Conservation (phyloP, 2,113 vertebrate species). For the Strix aluco region DNA sequence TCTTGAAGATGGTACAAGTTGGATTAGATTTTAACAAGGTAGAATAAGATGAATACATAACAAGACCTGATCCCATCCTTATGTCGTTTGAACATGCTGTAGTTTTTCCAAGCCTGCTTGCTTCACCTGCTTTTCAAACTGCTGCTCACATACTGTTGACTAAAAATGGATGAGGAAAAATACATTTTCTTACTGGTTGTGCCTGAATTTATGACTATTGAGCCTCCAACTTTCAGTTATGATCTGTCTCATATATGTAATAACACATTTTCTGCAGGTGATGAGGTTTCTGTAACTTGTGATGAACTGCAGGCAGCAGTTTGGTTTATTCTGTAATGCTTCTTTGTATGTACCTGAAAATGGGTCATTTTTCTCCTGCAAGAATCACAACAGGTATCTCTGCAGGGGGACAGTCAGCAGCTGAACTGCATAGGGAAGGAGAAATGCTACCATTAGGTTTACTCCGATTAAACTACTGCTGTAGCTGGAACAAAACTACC, state of each 20-base stretch:
- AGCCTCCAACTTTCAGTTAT: conserved; percentile 47
- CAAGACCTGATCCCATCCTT: not conserved
- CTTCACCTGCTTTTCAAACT: conserved; percentile 21
- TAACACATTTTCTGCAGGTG: conserved; percentile 61
- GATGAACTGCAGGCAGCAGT: conserved; percentile 50
- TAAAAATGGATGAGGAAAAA: conserved; percentile 7
- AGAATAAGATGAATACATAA: conserved; percentile 47
- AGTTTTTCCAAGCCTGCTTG: not conserved
- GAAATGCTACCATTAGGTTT: not conserved
- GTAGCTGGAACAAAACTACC: not conserved
- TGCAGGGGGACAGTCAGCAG: conserved; percentile 31
- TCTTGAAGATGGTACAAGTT: not conserved
- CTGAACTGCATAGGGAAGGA: not conserved
- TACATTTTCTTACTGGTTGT: conserved; percentile 18
- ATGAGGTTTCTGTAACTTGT: conserved; percentile 55
- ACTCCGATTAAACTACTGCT: not conserved
- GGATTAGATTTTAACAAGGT: conserved; percentile 47
- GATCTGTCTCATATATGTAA: conserved; percentile 58
- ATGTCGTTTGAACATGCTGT: not conserved
- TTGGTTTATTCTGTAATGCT: conserved; percentile 61
- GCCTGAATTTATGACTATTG: conserved; percentile 31
- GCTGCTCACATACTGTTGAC: conserved; percentile 20
- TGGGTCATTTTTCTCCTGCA: conserved; percentile 67
- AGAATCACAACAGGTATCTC: conserved; percentile 67
- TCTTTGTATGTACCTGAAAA: conserved; percentile 67